Conservation (phyloP, 2,888 invertebrate species). For the Drosophila colorata region DNA sequence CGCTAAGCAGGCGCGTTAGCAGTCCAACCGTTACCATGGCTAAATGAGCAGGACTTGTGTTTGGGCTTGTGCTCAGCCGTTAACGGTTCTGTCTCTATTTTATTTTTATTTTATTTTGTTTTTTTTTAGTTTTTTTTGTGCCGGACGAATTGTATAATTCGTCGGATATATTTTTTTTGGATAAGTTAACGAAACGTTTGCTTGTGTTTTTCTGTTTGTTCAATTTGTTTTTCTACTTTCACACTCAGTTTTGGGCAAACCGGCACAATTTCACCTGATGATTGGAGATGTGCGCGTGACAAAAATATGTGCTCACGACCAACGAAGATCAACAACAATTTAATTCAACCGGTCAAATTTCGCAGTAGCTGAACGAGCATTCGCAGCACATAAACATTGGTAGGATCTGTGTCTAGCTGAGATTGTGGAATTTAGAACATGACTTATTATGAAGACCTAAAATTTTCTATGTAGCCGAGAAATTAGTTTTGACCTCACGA, state of each 20-base stretch:
- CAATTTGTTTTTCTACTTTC: slow-evolving; percentile 23
- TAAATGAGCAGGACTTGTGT: slow-evolving; percentile 7
- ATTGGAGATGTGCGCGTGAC: slow-evolving; percentile 48
- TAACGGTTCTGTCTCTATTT: slow-evolving; percentile 14
- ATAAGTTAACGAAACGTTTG: slow-evolving; percentile 12
- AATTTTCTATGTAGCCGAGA: neutral
- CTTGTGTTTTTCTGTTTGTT: slow-evolving; percentile 11
- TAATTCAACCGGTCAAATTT: neutral
- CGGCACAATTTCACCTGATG: slow-evolving; percentile 59
- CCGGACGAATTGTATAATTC: slow-evolving; percentile 27
- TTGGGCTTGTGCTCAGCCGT: slow-evolving; percentile 14
- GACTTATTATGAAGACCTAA: too few relatives aligned
- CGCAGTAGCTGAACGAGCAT: too few relatives aligned
- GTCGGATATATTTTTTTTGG: slow-evolving; percentile 19
- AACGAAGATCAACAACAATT: neutral
- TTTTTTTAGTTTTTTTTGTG: slow-evolving; percentile 17
- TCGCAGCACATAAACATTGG: neutral
- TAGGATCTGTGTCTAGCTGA: neutral
- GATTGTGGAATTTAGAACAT: neutral
- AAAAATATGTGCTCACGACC: neutral
- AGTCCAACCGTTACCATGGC: slow-evolving; percentile 51
- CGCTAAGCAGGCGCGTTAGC: slow-evolving; percentile 36
- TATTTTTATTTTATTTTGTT: slow-evolving; percentile 15
- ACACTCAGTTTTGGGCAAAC: slow-evolving; percentile 44
- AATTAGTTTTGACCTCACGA: neutral